Percentiles rank a stretch among this genome's conserved stretches.
Conservation (phyloP, 1,140 invertebrate genomes). For the Sitophilus oryzae region DNA sequence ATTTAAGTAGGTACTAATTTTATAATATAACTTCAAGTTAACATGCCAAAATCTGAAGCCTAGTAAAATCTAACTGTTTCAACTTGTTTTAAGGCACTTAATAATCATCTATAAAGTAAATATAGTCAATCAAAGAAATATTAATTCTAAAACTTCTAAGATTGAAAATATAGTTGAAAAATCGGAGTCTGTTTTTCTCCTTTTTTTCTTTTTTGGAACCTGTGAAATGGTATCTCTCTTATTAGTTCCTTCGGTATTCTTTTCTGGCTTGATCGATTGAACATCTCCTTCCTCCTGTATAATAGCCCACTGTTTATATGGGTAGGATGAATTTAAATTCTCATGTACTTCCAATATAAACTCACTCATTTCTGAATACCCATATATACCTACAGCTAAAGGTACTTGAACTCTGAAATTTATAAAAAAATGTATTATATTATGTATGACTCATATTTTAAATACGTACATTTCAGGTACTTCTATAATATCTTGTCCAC, state of each 20-base stretch:
- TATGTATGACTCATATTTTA: neutral
- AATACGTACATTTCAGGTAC: constrained; percentile 43
- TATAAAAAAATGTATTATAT: neutral
- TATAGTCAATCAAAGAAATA: constrained; percentile 14
- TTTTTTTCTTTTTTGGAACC: constrained; percentile 3
- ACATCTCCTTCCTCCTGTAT: neutral
- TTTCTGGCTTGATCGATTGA: neutral
- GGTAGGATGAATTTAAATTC: constrained; percentile 5
- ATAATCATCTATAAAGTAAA: neutral
- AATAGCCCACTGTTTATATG: constrained; percentile 3
- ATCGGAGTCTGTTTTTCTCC: neutral
- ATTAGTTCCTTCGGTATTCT: neutral
- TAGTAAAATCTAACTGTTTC: neutral
- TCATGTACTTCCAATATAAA: constrained; percentile 14
- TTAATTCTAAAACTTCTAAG: constrained; percentile 17
- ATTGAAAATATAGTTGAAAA: constrained; percentile 12
- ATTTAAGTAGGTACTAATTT: too few relatives aligned
- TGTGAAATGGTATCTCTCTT: neutral
- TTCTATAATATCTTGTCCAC: constrained; percentile 50
- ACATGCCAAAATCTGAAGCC: too few relatives aligned
- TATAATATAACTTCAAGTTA: too few relatives aligned
- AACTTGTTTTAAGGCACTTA: neutral
- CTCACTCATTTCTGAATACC: constrained; percentile 6
- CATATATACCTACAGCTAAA: constrained; percentile 14
- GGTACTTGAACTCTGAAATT: constrained; percentile 9